These are phyloP conservation scores for Grus americana DNA, from an alignment of 2,113 vertebrate genomes.

Conservation along the genomic window DNA sequence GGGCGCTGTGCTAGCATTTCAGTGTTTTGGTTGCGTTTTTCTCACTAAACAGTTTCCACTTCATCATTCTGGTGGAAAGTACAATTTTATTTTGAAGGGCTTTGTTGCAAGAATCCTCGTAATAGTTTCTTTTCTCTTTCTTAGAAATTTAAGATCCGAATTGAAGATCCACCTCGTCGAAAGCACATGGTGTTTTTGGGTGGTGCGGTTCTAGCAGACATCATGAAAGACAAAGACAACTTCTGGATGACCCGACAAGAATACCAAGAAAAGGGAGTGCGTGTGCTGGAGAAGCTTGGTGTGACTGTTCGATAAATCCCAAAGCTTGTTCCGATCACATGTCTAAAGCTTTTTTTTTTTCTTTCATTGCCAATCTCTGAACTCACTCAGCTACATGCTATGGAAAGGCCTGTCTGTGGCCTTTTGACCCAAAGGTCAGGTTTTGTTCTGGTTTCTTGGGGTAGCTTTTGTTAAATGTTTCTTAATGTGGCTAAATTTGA, in stretches of 20 bases:
- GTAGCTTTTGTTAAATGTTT: slow-evolving; percentile 76
- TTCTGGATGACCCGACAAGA: slow-evolving; percentile 99
- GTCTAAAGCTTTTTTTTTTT: slow-evolving; percentile 59
- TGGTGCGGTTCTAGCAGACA: slow-evolving; percentile 94
- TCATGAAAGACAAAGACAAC: slow-evolving; percentile 99
- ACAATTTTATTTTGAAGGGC: not conserved
- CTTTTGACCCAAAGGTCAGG: slow-evolving; percentile 75
- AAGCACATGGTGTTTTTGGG: slow-evolving; percentile 99
- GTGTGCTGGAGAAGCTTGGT: slow-evolving; percentile 96
- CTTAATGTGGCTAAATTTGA: slow-evolving; percentile 76
- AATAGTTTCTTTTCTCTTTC: not conserved
- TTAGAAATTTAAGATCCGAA: slow-evolving; percentile 99
- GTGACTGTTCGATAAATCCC: slow-evolving; percentile 96
- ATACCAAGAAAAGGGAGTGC: slow-evolving; percentile 96
- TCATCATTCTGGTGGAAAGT: not conserved
- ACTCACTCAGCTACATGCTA: slow-evolving; percentile 74
- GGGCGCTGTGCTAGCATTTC: not conserved
- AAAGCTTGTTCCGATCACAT: slow-evolving; percentile 60
- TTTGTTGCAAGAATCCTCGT: not conserved
- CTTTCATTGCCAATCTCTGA: slow-evolving; percentile 78
- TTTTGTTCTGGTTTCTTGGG: slow-evolving; percentile 74
- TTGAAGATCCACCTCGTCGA: slow-evolving; percentile 93
- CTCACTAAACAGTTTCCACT: not conserved
- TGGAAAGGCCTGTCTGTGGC: slow-evolving; percentile 72
- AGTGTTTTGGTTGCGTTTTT: not conserved